A percentile compares a stretch with the other conserved stretches of the same genome.
Conservation (phyloP, 2,797 vertebrate genomes). For the Myotis daubentonii region DNA sequence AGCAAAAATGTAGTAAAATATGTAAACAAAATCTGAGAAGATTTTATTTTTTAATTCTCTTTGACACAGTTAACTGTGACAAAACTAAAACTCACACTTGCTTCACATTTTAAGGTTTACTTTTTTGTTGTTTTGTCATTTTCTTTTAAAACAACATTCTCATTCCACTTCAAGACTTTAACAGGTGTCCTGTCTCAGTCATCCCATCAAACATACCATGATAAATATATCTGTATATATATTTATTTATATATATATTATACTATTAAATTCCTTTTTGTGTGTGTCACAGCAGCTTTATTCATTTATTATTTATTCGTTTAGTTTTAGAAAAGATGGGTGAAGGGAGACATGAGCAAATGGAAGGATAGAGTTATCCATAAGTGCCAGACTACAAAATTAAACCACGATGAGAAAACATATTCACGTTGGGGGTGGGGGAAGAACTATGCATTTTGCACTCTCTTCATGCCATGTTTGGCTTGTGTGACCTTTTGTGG, state of each 20-base stretch:
- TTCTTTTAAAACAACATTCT: slow-evolving; percentile 86
- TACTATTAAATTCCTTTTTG: slow-evolving; percentile 89
- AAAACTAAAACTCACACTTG: slow-evolving; percentile 87
- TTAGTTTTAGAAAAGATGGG: slow-evolving; percentile 87
- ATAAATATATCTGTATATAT: slow-evolving; percentile 92
- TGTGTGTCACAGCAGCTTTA: slow-evolving; percentile 88
- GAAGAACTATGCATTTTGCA: slow-evolving; percentile 67
- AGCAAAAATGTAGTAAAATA: slow-evolving; percentile 89
- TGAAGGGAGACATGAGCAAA: slow-evolving; percentile 82
- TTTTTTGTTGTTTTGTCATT: slow-evolving; percentile 86
- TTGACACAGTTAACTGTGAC: slow-evolving; percentile 89
- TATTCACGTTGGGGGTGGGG: slow-evolving; percentile 71
- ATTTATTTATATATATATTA: slow-evolving; percentile 89
- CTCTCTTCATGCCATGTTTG: slow-evolving; percentile 78
- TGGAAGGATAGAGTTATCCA: slow-evolving; percentile 83
- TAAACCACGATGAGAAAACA: slow-evolving; percentile 84
- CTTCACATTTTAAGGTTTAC: slow-evolving; percentile 86
- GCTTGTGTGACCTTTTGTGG: slow-evolving; percentile 83
- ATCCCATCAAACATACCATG: slow-evolving; percentile 87
- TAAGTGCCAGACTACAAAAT: slow-evolving; percentile 85
- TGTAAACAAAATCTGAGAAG: slow-evolving; percentile 89
- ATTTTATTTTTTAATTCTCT: slow-evolving; percentile 81
- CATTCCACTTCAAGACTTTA: slow-evolving; percentile 84
- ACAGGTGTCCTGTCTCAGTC: slow-evolving; percentile 86
- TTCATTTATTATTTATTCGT: slow-evolving; percentile 79